Evolutionary conservation across 2,888 invertebrate genomes (phyloP), one percentile per base, ranked within the genome.

Genomic region (Macropis europaea): DNA sequence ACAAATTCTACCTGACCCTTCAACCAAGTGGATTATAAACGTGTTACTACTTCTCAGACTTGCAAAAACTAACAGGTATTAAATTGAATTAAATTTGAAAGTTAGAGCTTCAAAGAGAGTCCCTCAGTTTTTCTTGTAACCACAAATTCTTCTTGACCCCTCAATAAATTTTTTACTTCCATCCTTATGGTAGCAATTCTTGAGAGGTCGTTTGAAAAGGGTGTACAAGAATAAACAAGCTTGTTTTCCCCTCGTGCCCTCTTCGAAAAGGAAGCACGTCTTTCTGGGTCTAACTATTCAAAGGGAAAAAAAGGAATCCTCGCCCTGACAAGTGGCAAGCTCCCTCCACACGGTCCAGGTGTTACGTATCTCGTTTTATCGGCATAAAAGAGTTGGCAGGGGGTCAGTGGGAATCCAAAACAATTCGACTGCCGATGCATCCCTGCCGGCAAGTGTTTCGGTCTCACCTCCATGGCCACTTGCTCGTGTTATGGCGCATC

Each of bases 401-500:
- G 17, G 28, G 17, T 38, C 17, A 15, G 26, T 30, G 42, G 9
- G 15, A 6, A 19, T n/a, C 1, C 11, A 13, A 9, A n/a, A 22
- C 1, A 13, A 43, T 42, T 56, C 43, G 13, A 28, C 11, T 15
- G 32, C 30, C 15, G 36, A 30, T 36, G 48, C 48, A 43, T 48
- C 48, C 42, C 42, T n/a, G 7, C 6, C 17, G 54, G 22, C 24
- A 52, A 53, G 45, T 32, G 57, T 32, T 26, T 40, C 36, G 5
- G 32, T 77, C 64, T 76, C 69, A 52, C 28, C 66, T 62, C 62
- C 61, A 43, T 45, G 57, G 24, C 47, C 54, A 45, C 47, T 34
- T 32, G 56, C 17, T 50, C 40, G 45, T 71, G 78, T 73, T 74
- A 54, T 74, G 78, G 81, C 81, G 82, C 82, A 83, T 76, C 83